These are phyloP conservation scores for Falcaria lacertinaria DNA, from an alignment of 2,888 invertebrate species.

Conservation along the genomic window DNA sequence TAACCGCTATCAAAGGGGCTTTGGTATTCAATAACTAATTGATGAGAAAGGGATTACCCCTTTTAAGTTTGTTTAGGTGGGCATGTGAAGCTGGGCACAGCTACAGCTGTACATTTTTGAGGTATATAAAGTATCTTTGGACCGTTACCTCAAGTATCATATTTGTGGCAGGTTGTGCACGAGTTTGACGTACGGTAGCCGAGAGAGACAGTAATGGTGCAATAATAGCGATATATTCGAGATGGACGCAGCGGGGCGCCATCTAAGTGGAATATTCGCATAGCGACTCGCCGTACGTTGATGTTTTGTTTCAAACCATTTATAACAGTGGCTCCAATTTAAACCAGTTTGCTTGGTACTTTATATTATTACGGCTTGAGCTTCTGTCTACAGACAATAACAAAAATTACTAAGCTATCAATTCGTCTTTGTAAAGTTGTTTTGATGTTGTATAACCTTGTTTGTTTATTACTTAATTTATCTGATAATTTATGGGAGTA, in stretches of 20 bases:
- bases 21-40: too few species aligned
- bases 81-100: too few species aligned
- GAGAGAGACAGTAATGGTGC: slow-evolving; percentile 51
- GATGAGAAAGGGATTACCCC: too few species aligned
- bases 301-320: slow-evolving; percentile 39
- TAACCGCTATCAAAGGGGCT: too few species aligned
- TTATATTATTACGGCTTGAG: too few species aligned
- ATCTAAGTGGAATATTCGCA: slow-evolving; percentile 36
- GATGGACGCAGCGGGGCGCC: slow-evolving; percentile 58
- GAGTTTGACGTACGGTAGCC: slow-evolving; percentile 63
- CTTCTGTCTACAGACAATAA: background rate
- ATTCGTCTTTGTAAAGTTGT: too few species aligned
- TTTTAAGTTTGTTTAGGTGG: background rate
- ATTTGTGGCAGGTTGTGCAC: slow-evolving; percentile 51
- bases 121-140: slow-evolving; percentile 28
- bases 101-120: slow-evolving; percentile 14
- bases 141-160: slow-evolving; percentile 36
- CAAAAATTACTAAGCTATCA: too few species aligned
- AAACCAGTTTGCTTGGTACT: too few species aligned
- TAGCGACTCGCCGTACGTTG: slow-evolving; percentile 22
- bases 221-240: slow-evolving; percentile 59
- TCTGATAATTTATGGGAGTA: too few species aligned
- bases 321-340: slow-evolving; percentile 30
- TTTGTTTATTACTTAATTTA: too few species aligned
- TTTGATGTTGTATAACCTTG: too few species aligned